Conservation (phyloP, 2,113 vertebrate species). For the Laticauda laticaudata region DNA sequence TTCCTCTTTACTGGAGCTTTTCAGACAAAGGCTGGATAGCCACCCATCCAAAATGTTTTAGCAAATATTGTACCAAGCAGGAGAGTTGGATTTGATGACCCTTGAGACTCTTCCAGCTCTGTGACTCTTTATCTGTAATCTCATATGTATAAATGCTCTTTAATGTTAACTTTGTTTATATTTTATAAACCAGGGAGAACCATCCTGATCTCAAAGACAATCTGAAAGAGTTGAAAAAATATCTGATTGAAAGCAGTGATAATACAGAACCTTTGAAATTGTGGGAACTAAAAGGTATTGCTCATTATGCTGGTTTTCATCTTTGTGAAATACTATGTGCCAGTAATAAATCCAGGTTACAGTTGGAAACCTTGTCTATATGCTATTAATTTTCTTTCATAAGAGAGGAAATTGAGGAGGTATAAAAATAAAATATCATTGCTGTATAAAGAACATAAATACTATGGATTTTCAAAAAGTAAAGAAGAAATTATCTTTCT, state of each 20-base stretch:
- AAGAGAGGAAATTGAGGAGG: not conserved
- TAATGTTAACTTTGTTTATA: not conserved
- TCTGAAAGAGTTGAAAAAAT: constrained; percentile 82
- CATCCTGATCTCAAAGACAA: constrained; percentile 83
- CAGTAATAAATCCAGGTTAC: not conserved
- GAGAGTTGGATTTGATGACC: not conserved
- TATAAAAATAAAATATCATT: not conserved
- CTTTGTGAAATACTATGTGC: not conserved
- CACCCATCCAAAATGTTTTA: not conserved
- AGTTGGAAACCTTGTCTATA: not conserved
- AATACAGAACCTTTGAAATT: constrained; percentile 90
- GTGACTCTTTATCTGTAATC: not conserved
- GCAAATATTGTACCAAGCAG: not conserved
- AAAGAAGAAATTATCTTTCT: not conserved
- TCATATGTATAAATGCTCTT: not conserved
- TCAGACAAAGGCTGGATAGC: not conserved
- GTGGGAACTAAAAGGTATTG: constrained; percentile 94
- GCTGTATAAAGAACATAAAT: not conserved
- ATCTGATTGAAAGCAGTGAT: constrained; percentile 86
- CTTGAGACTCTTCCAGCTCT: not conserved
- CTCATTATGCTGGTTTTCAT: not conserved
- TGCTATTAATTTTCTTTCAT: not conserved
- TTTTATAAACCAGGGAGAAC: constrained; percentile 73
- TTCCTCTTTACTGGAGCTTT: not conserved
- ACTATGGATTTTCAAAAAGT: not conserved